Evolutionary conservation across 2,797 vertebrate species (phyloP).

Genomic region (Balearica regulorum): DNA sequence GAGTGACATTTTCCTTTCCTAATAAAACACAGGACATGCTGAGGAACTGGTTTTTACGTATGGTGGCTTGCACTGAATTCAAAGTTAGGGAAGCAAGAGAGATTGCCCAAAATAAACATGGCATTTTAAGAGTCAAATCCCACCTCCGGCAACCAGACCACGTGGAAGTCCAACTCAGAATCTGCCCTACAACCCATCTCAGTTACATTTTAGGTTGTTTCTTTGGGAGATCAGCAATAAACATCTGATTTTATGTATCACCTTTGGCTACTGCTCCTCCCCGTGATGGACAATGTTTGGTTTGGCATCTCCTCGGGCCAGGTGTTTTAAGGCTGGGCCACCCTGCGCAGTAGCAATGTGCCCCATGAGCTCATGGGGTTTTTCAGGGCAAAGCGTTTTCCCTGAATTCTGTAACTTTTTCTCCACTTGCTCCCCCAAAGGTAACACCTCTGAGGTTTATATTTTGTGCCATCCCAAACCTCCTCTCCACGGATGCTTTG

Average conservation of each 20-base stretch:
- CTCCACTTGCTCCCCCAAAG: neutral
- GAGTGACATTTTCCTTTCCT: constrained; percentile 3
- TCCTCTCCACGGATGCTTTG: neutral
- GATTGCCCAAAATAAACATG: neutral
- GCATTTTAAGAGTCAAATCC: neutral
- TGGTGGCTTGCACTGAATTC: neutral
- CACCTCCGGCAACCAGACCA: neutral
- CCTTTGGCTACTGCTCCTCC: neutral
- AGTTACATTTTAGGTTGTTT: neutral
- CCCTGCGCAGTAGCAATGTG: accelerated
- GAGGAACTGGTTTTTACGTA: neutral
- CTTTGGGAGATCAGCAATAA: neutral
- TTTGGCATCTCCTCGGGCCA: neutral
- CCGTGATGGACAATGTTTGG: accelerated
- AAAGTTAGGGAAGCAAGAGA: neutral
- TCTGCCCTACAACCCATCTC: neutral
- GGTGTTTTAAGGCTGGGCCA: neutral
- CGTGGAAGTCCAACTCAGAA: neutral
- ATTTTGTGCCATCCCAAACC: neutral
- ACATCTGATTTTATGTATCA: neutral
- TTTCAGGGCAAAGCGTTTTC: neutral
- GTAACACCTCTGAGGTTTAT: neutral
- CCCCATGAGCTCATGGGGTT: accelerated
- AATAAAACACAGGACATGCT: neutral
- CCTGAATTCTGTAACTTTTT: neutral